Evolutionary conservation across 2,888 invertebrate species (phyloP).

Genomic region (Amblyjoppa fuscipennis): DNA sequence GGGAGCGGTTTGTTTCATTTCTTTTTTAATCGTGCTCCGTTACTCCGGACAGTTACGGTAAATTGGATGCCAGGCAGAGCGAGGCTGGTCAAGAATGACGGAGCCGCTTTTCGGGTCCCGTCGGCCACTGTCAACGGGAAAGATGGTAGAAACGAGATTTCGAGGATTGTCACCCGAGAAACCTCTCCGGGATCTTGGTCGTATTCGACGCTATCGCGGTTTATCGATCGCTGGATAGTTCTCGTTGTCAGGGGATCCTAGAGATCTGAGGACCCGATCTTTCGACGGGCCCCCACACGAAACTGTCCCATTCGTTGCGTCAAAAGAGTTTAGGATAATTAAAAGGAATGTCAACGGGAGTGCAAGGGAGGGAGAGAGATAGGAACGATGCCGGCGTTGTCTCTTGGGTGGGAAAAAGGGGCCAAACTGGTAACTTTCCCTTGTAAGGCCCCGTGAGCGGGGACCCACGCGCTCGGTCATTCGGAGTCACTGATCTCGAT

Average conservation of each 20-base stretch:
- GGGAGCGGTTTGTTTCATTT: neutral
- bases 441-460: constrained; percentile 67
- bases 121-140: constrained; percentile 54
- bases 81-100: constrained; percentile 60
- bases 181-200: constrained; percentile 49
- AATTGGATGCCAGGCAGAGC: constrained; percentile 84
- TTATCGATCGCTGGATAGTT: constrained; percentile 49
- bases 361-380: constrained; percentile 51
- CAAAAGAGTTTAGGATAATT: constrained; percentile 70
- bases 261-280: constrained; percentile 49
- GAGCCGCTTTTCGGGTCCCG: constrained; percentile 52
- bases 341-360: constrained; percentile 69
- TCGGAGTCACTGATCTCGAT: constrained; percentile 69
- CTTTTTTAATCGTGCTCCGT: constrained; percentile 78
- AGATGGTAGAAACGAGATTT: constrained; percentile 50
- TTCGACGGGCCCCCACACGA: constrained; percentile 38
- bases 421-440: constrained; percentile 69
- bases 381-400: constrained; percentile 45
- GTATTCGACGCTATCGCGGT: constrained; percentile 37
- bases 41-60: constrained; percentile 86
- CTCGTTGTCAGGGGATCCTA: constrained; percentile 24
- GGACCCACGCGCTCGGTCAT: constrained; percentile 64
- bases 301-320: constrained; percentile 76
- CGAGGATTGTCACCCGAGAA: constrained; percentile 71
- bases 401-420: constrained; percentile 67